These are phyloP conservation scores for Xanthia icteritia DNA, from an alignment of 2,888 invertebrate species.

Conservation along the genomic window DNA sequence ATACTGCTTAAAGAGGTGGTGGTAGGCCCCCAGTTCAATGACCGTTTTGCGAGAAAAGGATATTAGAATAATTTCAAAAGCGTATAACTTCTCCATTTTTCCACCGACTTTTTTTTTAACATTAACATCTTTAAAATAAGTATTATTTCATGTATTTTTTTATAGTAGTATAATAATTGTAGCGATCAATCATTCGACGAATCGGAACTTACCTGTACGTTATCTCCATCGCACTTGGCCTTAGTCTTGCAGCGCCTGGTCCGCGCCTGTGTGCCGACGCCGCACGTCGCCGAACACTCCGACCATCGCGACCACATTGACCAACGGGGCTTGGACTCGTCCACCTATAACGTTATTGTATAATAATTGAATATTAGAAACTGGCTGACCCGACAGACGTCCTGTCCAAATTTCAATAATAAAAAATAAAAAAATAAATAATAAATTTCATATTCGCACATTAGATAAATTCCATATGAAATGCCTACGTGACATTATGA, in stretches of 20 bases:
- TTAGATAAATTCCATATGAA: too few relatives aligned
- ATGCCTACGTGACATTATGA: too few relatives aligned
- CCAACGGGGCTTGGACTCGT: constrained; percentile 76
- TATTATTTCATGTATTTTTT: background rate
- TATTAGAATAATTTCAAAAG: too few relatives aligned
- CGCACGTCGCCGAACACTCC: constrained; percentile 83
- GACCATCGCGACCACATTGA: constrained; percentile 90
- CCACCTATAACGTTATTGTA: constrained; percentile 19
- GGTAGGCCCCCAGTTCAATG: too few relatives aligned
- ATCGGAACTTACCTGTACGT: constrained; percentile 77
- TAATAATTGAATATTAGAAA: background rate
- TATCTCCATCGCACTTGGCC: constrained; percentile 76
- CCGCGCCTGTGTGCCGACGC: constrained; percentile 87
- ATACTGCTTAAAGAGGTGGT: too few relatives aligned
- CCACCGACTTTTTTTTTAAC: too few relatives aligned
- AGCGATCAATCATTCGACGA: background rate
- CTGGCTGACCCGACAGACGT: background rate
- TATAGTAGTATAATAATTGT: background rate
- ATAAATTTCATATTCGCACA: too few relatives aligned
- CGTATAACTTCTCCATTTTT: too few relatives aligned
- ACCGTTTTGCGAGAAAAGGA: background rate
- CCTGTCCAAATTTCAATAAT: background rate
- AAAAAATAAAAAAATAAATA: too few relatives aligned
- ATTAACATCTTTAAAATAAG: too few relatives aligned
- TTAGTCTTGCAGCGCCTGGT: constrained; percentile 84